These are phyloP conservation scores for Spisula subtruncata DNA, from an alignment of 2,888 invertebrate species.

Conservation along the genomic window DNA sequence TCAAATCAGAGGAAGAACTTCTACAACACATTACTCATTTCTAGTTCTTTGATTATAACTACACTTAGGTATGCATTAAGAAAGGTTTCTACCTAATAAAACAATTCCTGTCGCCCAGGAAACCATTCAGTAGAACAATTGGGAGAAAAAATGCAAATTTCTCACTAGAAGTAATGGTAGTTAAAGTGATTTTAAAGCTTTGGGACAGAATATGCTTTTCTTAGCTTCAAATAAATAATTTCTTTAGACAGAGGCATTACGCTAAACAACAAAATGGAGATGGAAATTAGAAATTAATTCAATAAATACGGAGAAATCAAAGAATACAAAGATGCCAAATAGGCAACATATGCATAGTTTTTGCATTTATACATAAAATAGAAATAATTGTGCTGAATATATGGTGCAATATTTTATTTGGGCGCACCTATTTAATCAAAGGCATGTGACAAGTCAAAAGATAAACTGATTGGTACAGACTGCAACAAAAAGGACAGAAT, in stretches of 20 bases:
- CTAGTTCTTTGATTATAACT: slow-evolving; percentile 13
- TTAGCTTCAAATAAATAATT: not conserved
- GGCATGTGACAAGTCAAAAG: too few relatives aligned
- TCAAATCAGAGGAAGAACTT: not conserved
- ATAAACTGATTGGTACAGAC: too few relatives aligned
- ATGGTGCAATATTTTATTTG: too few relatives aligned
- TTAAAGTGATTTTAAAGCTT: not conserved
- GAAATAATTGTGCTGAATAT: not conserved
- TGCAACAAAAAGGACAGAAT: too few relatives aligned
- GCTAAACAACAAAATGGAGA: not conserved
- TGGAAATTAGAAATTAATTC: slow-evolving; percentile 16
- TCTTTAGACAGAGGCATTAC: not conserved
- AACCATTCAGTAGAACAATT: not conserved
- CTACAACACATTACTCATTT: slow-evolving; percentile 17
- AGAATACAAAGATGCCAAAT: not conserved
- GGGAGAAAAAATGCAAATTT: slow-evolving; percentile 8
- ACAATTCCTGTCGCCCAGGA: not conserved
- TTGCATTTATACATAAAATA: not conserved
- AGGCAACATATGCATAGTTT: not conserved
- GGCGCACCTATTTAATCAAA: too few relatives aligned
- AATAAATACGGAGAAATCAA: not conserved
- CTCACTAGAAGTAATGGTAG: not conserved
- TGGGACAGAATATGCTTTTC: slow-evolving; percentile 13
- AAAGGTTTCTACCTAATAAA: slow-evolving; percentile 6
- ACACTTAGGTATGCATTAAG: slow-evolving; percentile 6